Conservation (phyloP, 2,113 vertebrate genomes). For the Clupea harengus region DNA sequence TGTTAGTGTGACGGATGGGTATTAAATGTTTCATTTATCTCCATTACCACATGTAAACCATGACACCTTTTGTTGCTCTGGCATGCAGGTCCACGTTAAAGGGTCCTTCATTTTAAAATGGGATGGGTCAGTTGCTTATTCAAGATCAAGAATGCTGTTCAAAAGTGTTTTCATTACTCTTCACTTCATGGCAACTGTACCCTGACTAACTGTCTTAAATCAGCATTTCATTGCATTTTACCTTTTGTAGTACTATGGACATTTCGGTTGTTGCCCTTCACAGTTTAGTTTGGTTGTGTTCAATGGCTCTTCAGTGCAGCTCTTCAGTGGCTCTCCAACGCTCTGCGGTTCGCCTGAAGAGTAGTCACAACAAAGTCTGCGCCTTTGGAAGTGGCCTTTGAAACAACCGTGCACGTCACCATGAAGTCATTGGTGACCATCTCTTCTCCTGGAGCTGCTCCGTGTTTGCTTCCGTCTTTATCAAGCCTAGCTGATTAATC, state of each 20-base stretch:
- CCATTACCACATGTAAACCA: not conserved
- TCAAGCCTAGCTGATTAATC: constrained; percentile 1
- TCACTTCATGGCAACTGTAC: not conserved
- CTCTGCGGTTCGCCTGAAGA: not conserved
- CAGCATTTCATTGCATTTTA: not conserved
- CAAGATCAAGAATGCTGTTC: not conserved
- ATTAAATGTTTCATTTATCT: not conserved
- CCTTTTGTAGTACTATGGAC: not conserved
- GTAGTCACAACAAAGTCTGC: not conserved
- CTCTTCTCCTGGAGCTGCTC: not conserved
- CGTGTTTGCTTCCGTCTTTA: not conserved
- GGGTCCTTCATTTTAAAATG: too few relatives aligned
- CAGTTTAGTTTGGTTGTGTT: not conserved
- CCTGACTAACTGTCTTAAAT: not conserved
- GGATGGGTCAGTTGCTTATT: not conserved
- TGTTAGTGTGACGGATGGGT: not conserved
- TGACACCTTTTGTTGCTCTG: too few relatives aligned
- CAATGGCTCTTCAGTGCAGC: not conserved
- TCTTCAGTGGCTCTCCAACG: not conserved
- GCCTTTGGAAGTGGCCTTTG: constrained; percentile 12
- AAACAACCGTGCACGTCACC: not conserved
- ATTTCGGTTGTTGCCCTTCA: not conserved
- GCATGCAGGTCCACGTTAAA: too few relatives aligned
- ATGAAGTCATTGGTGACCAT: not conserved
- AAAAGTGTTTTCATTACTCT: not conserved